phyloP scores from a whole-genome alignment of 2,888 invertebrate species.

The Herminia tarsipennalis region DNA sequence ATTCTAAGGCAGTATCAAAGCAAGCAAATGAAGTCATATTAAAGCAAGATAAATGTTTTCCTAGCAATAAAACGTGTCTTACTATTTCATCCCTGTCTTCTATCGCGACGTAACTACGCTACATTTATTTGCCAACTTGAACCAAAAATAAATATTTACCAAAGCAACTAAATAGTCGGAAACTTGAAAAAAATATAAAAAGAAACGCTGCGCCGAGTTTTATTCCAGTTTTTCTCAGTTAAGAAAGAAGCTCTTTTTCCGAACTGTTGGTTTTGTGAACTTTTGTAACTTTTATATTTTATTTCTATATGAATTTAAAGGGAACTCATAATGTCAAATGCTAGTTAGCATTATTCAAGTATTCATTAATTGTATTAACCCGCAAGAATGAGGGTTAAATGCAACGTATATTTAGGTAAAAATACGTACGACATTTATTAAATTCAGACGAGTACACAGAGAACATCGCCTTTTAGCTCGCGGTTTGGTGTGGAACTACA shows the following conservation, averaged over 20 bases:
- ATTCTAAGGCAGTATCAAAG: neutral
- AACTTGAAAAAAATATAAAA: conserved; percentile 36
- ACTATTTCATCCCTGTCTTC: conserved; percentile 9
- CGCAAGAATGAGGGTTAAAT: no score
- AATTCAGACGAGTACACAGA: conserved; percentile 15
- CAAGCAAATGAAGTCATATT: neutral
- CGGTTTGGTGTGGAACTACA: conserved; percentile 36
- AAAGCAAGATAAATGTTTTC: conserved; percentile 1
- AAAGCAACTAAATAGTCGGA: conserved; percentile 38
- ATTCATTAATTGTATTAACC: neutral
- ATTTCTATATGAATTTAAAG: conserved; percentile 21
- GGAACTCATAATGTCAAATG: conserved; percentile 6
- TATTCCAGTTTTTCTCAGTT: conserved; percentile 29
- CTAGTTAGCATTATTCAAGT: neutral
- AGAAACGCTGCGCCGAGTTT: conserved; percentile 24
- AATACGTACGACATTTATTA: conserved; percentile 18
- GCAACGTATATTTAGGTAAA: no score
- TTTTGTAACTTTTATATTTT: conserved; percentile 29
- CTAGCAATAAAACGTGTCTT: conserved; percentile 21
- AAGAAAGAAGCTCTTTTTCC: conserved; percentile 40
- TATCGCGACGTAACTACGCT: conserved; percentile 12
- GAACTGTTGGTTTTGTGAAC: conserved; percentile 29
- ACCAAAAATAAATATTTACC: conserved; percentile 37
- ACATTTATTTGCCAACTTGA: conserved; percentile 28
- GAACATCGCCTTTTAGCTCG: conserved; percentile 39